A percentile compares a stretch with the other conserved stretches of the same genome.
phyloP scores from a whole-genome alignment of 2,113 vertebrate genomes.

The Etia nguti region DNA sequence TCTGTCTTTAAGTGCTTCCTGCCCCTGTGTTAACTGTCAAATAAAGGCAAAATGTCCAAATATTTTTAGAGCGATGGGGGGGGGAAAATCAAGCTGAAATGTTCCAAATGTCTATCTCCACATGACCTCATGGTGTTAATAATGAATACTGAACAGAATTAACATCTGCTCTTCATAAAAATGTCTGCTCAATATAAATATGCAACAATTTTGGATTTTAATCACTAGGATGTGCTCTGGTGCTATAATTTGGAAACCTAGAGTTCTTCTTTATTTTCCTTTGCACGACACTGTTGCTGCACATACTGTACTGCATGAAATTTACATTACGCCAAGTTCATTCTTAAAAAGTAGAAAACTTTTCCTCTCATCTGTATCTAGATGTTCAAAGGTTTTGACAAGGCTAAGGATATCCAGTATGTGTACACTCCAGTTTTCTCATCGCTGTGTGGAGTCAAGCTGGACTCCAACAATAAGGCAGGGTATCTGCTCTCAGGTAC shows the following conservation, averaged over 20 bases:
- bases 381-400: constrained; percentile 96
- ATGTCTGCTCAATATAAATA: not conserved
- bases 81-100: not conserved
- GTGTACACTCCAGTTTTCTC: constrained; percentile 87
- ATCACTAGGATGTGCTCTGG: not conserved
- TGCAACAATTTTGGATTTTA: not conserved
- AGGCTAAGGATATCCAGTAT: constrained; percentile 84
- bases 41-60: not conserved
- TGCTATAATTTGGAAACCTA: not conserved
- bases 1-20: not conserved
- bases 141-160: not conserved
- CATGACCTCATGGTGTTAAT: not conserved
- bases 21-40: not conserved
- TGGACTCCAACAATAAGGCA: constrained; percentile 85
- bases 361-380: constrained; percentile 47
- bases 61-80: not conserved
- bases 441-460: constrained; percentile 84
- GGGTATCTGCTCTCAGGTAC: constrained; percentile 94
- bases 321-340: not conserved
- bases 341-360: not conserved
- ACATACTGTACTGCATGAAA: not conserved
- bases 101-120: not conserved
- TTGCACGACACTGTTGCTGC: not conserved
- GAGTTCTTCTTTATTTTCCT: not conserved
- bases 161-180: not conserved